Conservation (phyloP, 2,888 invertebrate species). For the Acrobasis consociella region DNA sequence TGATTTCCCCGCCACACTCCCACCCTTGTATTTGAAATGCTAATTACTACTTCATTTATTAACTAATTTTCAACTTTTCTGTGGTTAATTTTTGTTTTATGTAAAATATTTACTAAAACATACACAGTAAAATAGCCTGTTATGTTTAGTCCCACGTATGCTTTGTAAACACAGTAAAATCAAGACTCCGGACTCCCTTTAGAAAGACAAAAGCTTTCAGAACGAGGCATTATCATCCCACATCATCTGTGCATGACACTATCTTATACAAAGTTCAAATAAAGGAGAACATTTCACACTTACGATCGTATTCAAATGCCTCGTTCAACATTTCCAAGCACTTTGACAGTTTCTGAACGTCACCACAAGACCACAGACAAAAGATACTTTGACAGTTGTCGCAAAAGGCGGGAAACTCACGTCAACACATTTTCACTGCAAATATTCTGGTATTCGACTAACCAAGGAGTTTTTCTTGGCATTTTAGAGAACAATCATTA, state of each 20-base stretch:
- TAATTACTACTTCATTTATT: too few relatives aligned
- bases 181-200: too few relatives aligned
- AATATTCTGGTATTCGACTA: not conserved
- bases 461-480: not conserved
- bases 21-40: too few relatives aligned
- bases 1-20: too few relatives aligned
- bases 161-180: too few relatives aligned
- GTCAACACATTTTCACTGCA: slow-evolving; percentile 32
- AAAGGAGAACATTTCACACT: slow-evolving; percentile 44
- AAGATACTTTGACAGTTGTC: slow-evolving; percentile 17
- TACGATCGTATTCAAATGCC: slow-evolving; percentile 78
- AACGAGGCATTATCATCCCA: not conserved
- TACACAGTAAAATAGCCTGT: too few relatives aligned
- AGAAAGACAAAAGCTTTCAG: not conserved
- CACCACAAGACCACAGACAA: slow-evolving; percentile 30
- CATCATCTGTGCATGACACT: not conserved
- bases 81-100: too few relatives aligned
- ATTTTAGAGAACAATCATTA: slow-evolving; percentile 16
- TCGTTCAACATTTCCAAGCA: slow-evolving; percentile 69
- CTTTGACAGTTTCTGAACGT: slow-evolving; percentile 45
- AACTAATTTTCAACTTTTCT: too few relatives aligned
- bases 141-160: too few relatives aligned
- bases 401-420: slow-evolving; percentile 48
- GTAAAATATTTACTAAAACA: too few relatives aligned
- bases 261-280: not conserved